These are phyloP conservation scores for Catagonus wagneri DNA, from an alignment of 2,113 vertebrate species.

Conservation along the genomic window DNA sequence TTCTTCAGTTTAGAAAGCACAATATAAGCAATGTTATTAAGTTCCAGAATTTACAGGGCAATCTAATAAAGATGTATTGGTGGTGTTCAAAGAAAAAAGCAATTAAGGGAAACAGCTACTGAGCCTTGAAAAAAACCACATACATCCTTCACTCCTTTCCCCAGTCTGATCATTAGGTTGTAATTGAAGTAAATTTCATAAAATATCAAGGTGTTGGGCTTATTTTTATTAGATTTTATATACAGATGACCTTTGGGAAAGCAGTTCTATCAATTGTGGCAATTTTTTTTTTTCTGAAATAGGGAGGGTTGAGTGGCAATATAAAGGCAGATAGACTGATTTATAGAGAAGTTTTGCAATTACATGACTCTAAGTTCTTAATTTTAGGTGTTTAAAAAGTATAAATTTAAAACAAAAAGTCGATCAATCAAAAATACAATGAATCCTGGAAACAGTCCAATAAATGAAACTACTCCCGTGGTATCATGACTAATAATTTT, in stretches of 20 bases:
- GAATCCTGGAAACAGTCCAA: not conserved
- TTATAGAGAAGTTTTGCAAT: conserved; percentile 35
- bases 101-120: conserved; percentile 61
- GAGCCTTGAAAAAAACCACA: conserved; percentile 11
- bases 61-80: conserved; percentile 77
- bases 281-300: conserved; percentile 46
- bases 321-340: not conserved
- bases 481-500: not conserved
- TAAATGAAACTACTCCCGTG: not conserved
- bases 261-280: not conserved
- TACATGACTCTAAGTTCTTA: conserved; percentile 45
- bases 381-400: conserved; percentile 40
- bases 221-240: conserved; percentile 67
- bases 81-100: conserved; percentile 70
- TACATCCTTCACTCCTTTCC: not conserved
- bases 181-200: conserved; percentile 66
- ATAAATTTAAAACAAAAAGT: conserved; percentile 35
- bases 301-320: not conserved
- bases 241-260: conserved; percentile 33
- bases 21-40: conserved; percentile 77
- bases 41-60: conserved; percentile 75
- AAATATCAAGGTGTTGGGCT: conserved; percentile 53
- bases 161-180: not conserved
- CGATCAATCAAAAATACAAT: not conserved
- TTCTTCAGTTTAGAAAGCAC: conserved; percentile 75